Evolutionary conservation across 2,113 vertebrate genomes (phyloP).

Genomic region (Kobus ellipsiprymnus): DNA sequence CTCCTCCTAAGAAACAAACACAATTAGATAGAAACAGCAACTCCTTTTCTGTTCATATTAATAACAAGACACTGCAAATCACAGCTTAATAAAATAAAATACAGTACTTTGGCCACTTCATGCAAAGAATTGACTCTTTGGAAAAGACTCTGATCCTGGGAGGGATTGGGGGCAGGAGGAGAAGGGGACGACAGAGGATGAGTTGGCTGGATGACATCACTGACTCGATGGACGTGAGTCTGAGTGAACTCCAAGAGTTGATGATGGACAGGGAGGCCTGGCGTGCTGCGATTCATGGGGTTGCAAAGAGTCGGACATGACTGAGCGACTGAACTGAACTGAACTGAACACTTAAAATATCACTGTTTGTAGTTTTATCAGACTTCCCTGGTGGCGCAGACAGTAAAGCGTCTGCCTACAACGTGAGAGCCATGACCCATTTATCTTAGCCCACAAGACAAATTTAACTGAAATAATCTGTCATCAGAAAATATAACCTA

Average conservation of each 20-base stretch:
- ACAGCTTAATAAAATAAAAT: slow-evolving; percentile 17
- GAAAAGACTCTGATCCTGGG: too few relatives aligned
- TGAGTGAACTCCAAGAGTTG: too few relatives aligned
- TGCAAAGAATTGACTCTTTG: too few relatives aligned
- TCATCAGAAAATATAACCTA: slow-evolving; percentile 38
- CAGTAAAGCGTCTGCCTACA: rapidly evolving
- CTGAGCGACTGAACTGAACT: too few relatives aligned
- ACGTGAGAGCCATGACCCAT: background rate
- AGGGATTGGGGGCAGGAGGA: too few relatives aligned
- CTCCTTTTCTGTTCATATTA: background rate
- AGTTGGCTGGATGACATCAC: too few relatives aligned
- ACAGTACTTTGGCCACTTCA: too few relatives aligned
- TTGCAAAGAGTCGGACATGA: rapidly evolving
- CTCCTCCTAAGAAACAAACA: background rate
- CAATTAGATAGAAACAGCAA: background rate
- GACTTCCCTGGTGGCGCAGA: background rate
- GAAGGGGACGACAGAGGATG: too few relatives aligned
- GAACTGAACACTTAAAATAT: background rate
- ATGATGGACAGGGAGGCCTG: too few relatives aligned
- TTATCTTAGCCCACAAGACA: slow-evolving; percentile 39
- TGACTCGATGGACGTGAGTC: too few relatives aligned
- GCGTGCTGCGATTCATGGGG: too few relatives aligned
- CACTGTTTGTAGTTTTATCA: background rate
- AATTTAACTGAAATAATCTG: slow-evolving; percentile 24
- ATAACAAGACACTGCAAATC: background rate